phyloP scores from a whole-genome alignment of 2,113 vertebrate species.

The Gulo gulo region DNA sequence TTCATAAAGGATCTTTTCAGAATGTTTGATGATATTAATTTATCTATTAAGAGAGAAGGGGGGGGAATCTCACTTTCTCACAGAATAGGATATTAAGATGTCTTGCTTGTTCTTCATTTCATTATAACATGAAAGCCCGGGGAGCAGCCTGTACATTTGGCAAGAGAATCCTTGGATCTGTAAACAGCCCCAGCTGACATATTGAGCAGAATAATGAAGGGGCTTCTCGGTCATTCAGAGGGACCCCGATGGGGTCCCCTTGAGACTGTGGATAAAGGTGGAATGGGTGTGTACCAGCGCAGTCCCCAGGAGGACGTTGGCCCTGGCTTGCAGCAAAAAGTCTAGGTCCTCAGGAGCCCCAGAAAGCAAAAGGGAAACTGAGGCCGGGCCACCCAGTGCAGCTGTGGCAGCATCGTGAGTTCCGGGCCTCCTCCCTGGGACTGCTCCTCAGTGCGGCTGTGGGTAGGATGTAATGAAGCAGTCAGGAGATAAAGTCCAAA shows the following conservation, averaged over 20 bases:
- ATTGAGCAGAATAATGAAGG: constrained; percentile 69
- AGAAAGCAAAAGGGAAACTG: constrained; percentile 32
- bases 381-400: neutral
- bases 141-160: constrained; percentile 67
- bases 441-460: rapidly evolving
- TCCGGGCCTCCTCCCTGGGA: rapidly evolving
- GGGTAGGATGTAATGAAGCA: constrained; percentile 6
- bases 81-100: constrained; percentile 69
- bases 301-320: neutral
- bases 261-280: neutral
- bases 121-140: constrained; percentile 70
- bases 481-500: constrained; percentile 20
- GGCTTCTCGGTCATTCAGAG: neutral
- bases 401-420: neutral
- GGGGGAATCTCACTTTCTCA: neutral
- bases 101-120: constrained; percentile 71
- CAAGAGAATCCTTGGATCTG: constrained; percentile 64
- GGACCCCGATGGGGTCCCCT: neutral
- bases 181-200: constrained; percentile 65
- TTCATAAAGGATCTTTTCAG: constrained; percentile 55
- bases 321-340: neutral
- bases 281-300: neutral
- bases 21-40: constrained; percentile 59
- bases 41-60: constrained; percentile 42
- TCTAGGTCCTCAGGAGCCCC: neutral